Conservation (phyloP, 2,888 invertebrate genomes). For the Aproaerema taeniolella region DNA sequence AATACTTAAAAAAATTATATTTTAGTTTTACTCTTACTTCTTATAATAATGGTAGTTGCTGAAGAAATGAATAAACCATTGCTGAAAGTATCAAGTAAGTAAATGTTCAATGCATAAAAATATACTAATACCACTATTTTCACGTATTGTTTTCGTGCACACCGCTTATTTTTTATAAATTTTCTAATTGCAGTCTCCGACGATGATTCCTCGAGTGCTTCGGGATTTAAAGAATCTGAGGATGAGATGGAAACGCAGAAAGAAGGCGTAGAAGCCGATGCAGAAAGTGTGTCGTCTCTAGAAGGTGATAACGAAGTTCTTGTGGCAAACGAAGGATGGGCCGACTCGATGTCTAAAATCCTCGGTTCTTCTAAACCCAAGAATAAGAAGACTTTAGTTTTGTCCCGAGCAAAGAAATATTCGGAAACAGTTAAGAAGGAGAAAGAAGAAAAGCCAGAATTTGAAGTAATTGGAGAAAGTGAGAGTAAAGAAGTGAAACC, state of each 20-base stretch:
- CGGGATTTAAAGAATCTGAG: constrained; percentile 41
- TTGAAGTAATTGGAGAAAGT: constrained; percentile 82
- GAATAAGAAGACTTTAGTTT: constrained; percentile 83
- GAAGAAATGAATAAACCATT: constrained; percentile 45
- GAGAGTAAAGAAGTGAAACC: constrained; percentile 53
- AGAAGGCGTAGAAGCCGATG: constrained; percentile 28
- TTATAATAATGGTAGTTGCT: constrained; percentile 45
- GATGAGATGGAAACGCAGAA: constrained; percentile 33
- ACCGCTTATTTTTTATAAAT: background rate
- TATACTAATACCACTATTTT: too few species aligned
- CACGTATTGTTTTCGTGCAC: too few species aligned
- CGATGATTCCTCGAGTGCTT: constrained; percentile 43
- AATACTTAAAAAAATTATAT: too few species aligned
- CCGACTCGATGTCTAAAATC: constrained; percentile 88
- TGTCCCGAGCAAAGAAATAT: constrained; percentile 88
- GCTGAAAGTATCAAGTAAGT: constrained; percentile 51
- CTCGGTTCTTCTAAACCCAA: constrained; percentile 85
- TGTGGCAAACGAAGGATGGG: constrained; percentile 85
- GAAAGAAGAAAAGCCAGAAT: constrained; percentile 70
- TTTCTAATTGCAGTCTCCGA: constrained; percentile 37
- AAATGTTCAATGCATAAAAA: too few species aligned
- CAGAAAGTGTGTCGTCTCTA: constrained; percentile 28
- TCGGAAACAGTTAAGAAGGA: constrained; percentile 68
- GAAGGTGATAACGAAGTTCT: constrained; percentile 29
- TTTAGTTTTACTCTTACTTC: too few species aligned